These are phyloP conservation scores for Sardinella longiceps DNA, from an alignment of 2,797 vertebrate species.

Conservation along the genomic window DNA sequence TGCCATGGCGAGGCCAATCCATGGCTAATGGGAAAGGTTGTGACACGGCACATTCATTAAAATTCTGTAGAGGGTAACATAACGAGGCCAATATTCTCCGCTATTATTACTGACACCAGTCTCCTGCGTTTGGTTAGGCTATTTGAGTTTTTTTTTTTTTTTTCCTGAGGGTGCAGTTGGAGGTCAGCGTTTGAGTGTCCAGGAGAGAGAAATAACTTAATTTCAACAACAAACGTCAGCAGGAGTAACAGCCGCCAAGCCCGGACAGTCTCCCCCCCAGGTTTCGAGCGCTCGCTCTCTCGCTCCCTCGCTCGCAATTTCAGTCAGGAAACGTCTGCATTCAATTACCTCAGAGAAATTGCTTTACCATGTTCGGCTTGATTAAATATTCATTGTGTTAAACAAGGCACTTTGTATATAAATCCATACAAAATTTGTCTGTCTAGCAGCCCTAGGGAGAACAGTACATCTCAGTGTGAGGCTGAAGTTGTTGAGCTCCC, in stretches of 20 bases:
- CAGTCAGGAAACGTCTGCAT: slow-evolving; percentile 65
- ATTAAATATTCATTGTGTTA: slow-evolving; percentile 80
- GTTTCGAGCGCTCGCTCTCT: background rate
- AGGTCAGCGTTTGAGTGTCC: slow-evolving; percentile 2
- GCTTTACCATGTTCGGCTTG: slow-evolving; percentile 70
- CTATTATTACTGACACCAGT: background rate
- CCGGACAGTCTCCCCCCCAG: background rate
- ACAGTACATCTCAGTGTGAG: background rate
- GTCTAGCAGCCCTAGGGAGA: background rate
- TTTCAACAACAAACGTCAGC: background rate
- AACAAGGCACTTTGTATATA: slow-evolving; percentile 63
- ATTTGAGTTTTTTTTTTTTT: background rate
- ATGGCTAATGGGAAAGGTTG: background rate
- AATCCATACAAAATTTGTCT: slow-evolving; percentile 58
- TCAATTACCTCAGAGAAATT: slow-evolving; percentile 79
- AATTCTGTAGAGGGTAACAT: background rate
- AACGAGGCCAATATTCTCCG: background rate
- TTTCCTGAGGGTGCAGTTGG: background rate
- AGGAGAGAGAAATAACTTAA: slow-evolving; percentile 1
- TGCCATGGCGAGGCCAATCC: background rate
- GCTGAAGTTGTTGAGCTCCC: background rate
- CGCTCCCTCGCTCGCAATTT: background rate
- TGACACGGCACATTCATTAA: background rate
- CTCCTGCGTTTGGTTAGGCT: background rate
- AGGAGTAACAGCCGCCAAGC: background rate